Base-by-base conservation (phyloP, 2,888 invertebrate species). In the Drosophila buzzatii region DNA sequence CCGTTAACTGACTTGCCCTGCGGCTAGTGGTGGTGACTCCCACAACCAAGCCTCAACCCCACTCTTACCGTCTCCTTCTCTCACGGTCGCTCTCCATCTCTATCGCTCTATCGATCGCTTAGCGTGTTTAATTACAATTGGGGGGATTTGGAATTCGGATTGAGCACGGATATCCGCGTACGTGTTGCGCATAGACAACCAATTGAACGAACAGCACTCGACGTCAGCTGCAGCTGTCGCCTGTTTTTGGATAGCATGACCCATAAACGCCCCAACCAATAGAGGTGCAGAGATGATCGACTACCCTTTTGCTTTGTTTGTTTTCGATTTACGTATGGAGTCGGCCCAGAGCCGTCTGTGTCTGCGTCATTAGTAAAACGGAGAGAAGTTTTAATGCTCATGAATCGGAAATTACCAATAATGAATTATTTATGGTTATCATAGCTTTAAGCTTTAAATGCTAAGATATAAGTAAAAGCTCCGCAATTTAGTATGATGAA, bases 141-240 rank as follows among this genome's bases (percentile, higher is more conserved):
- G 82, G 74, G 82, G 69, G 81, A 81, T 76, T 79, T 73, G 79
- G 81, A 70, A 69, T 72, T 68, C 71, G 76, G 67, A 86, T 85
- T 87, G 83, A 69, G 85, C 83, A 83, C 90, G 90, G 90, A 90
- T 81, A 90, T 90, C 90, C 90, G 90, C 77, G 79, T 82, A 90
- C 90, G 90, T 90, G 90, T 76, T 65, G 67, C 70, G 87, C 87
- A 82, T 86, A 67, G 70, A 27, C 65, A 77, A 70, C 61, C 47
- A 35, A 58, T 57, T 33, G 58, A 57, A 52, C 61, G 49, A 55
- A 49, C 58, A 64, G 56, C 78, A 65, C 62, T 78, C 73, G 58
- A 76, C 78, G 78, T 78, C 69, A 74, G 60, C 66, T 73, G 69
- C 77, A 77, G 77, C 67, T 77, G 77, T 70, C 75, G 58, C 53